These are phyloP conservation scores for Euura saliciscinereae DNA, from an alignment of 1,140 invertebrate species.

Conservation along the genomic window DNA sequence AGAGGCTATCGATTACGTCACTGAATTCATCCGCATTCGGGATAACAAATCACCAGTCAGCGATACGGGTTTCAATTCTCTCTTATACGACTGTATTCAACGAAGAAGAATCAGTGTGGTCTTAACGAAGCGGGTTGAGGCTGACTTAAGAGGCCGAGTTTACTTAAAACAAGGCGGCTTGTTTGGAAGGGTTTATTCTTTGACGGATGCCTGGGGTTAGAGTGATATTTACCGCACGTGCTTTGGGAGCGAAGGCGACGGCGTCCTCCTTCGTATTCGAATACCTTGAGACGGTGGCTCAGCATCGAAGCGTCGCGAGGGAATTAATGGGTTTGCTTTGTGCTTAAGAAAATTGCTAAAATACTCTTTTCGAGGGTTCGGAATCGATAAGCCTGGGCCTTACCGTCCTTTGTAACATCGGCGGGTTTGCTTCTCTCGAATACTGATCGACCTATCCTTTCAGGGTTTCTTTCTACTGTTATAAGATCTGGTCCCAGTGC, in stretches of 20 bases:
- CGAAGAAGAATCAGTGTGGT: not conserved
- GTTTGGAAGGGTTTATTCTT: constrained; percentile 4
- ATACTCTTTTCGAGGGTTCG: not conserved
- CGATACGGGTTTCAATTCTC: not conserved
- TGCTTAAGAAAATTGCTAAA: constrained; percentile 9
- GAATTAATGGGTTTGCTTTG: constrained; percentile 14
- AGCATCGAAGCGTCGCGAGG: constrained; percentile 8
- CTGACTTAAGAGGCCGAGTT: not conserved
- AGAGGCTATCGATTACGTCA: not conserved
- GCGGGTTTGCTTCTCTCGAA: not conserved
- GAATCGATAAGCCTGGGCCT: constrained; percentile 8
- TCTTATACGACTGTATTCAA: not conserved
- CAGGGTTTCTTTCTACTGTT: not conserved
- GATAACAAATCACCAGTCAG: not conserved
- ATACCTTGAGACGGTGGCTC: not conserved
- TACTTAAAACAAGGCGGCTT: constrained; percentile 12
- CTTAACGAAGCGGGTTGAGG: not conserved
- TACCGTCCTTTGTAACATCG: not conserved
- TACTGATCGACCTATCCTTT: not conserved
- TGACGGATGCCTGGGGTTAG: constrained; percentile 7
- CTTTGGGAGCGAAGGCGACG: not conserved
- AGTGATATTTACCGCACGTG: constrained; percentile 12
- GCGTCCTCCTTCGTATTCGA: not conserved
- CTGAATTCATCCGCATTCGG: not conserved
- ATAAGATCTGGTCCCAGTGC: not conserved